Evolutionary conservation across 2,113 vertebrate genomes (phyloP).

Genomic region (Daboia siamensis): DNA sequence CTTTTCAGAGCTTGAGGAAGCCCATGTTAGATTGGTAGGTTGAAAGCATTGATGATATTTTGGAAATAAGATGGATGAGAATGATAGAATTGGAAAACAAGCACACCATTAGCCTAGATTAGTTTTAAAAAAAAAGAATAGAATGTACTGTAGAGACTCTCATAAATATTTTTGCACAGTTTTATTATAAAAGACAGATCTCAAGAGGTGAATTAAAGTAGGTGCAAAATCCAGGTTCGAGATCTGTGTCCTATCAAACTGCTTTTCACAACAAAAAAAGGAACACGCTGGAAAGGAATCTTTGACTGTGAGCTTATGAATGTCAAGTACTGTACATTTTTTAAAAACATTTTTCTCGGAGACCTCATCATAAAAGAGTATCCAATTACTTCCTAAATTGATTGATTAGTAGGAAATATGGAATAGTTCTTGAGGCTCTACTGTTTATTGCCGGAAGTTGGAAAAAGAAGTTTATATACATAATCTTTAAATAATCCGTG

Average conservation of each 20-base stretch:
- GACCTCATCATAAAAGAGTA: not conserved
- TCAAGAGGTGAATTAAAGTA: not conserved
- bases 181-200: not conserved
- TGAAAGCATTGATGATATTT: not conserved
- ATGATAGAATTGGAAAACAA: constrained; percentile 1
- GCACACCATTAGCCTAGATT: not conserved
- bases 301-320: not conserved
- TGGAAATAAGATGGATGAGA: not conserved
- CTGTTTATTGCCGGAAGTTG: not conserved
- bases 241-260: constrained; percentile 5
- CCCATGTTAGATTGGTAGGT: not conserved
- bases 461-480: not conserved
- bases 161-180: not conserved
- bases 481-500: no score
- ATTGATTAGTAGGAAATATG: not conserved
- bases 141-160: not conserved
- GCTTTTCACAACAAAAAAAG: not conserved
- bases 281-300: no score
- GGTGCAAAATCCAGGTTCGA: not conserved
- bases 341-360: not conserved
- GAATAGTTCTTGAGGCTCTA: not conserved
- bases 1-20: not conserved
- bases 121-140: not conserved
- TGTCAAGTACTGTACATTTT: not conserved
- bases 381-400: not conserved